phyloP scores from a whole-genome alignment of 2,113 vertebrate genomes.

The Amazona guildingii region DNA sequence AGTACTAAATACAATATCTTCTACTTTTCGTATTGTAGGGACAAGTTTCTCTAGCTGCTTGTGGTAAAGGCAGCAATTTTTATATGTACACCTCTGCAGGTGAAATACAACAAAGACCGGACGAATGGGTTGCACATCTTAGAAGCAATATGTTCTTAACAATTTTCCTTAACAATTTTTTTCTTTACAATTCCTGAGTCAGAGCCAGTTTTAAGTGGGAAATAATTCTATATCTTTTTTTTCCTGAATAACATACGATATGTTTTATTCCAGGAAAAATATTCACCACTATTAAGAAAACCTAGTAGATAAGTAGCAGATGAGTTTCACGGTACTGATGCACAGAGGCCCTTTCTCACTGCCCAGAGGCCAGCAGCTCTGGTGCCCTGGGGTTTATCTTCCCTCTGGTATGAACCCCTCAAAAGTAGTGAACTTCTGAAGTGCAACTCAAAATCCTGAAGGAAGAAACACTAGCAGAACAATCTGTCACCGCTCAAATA shows the following conservation, averaged over 20 bases:
- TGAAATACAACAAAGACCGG: neutral
- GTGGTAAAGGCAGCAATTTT: neutral
- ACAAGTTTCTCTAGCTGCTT: neutral
- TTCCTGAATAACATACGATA: neutral
- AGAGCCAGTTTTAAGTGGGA: neutral
- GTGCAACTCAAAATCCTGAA: neutral
- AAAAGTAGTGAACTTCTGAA: neutral
- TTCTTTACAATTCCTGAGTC: neutral
- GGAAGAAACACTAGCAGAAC: neutral
- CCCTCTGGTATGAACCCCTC: neutral
- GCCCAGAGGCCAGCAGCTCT: neutral
- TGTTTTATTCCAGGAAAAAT: neutral
- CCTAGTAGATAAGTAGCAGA: neutral
- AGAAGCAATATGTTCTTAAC: neutral
- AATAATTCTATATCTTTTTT: neutral
- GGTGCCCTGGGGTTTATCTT: neutral
- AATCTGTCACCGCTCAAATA: neutral
- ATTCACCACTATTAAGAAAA: neutral
- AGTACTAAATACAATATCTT: neutral
- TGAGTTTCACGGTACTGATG: neutral
- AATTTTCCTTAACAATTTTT: neutral
- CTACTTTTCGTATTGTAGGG: neutral
- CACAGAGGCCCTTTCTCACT: neutral
- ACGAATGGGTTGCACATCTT: neutral
- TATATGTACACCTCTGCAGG: neutral